Percentiles rank a stretch among this genome's conserved stretches.
These are phyloP conservation scores for Hofmannophila pseudospretella DNA, from an alignment of 2,888 invertebrate genomes.

Conservation along the genomic window DNA sequence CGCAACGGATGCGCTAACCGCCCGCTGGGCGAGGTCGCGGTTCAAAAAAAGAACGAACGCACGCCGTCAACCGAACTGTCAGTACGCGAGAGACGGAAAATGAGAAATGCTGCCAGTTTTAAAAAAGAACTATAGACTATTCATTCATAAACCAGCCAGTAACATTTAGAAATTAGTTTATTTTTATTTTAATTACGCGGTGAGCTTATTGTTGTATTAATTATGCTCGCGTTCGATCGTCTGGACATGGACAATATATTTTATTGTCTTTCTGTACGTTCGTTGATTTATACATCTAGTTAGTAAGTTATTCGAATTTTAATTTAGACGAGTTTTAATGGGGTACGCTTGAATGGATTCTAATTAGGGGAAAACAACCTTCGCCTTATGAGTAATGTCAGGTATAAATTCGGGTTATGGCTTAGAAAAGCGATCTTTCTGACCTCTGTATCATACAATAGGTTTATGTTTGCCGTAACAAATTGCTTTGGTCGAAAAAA, in stretches of 20 bases:
- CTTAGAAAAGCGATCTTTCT: slow-evolving; percentile 51
- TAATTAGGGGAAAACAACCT: slow-evolving; percentile 75
- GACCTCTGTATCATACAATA: slow-evolving; percentile 54
- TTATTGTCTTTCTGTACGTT: slow-evolving; percentile 67
- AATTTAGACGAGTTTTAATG: slow-evolving; percentile 77
- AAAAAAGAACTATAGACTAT: slow-evolving; percentile 50
- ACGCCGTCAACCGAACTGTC: slow-evolving; percentile 64
- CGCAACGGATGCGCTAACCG: slow-evolving; percentile 62
- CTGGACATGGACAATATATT: slow-evolving; percentile 67
- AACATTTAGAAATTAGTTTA: slow-evolving; percentile 72
- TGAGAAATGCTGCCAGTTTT: slow-evolving; percentile 66
- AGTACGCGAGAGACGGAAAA: slow-evolving; percentile 57
- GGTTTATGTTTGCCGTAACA: slow-evolving; percentile 56
- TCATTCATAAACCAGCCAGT: slow-evolving; percentile 68
- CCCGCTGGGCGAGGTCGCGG: slow-evolving; percentile 69
- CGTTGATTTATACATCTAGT: slow-evolving; percentile 74
- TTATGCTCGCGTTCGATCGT: slow-evolving; percentile 52
- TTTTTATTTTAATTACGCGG: slow-evolving; percentile 76
- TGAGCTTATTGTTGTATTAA: slow-evolving; percentile 72
- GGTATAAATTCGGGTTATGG: slow-evolving; percentile 70
- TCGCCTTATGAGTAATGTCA: slow-evolving; percentile 63
- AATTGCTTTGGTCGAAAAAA: slow-evolving; percentile 58
- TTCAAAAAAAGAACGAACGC: slow-evolving; percentile 51
- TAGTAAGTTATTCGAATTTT: slow-evolving; percentile 77
- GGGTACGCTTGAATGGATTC: slow-evolving; percentile 72